Base-by-base conservation (phyloP, 1,140 invertebrate species). In the Phocides pigmalion region DNA sequence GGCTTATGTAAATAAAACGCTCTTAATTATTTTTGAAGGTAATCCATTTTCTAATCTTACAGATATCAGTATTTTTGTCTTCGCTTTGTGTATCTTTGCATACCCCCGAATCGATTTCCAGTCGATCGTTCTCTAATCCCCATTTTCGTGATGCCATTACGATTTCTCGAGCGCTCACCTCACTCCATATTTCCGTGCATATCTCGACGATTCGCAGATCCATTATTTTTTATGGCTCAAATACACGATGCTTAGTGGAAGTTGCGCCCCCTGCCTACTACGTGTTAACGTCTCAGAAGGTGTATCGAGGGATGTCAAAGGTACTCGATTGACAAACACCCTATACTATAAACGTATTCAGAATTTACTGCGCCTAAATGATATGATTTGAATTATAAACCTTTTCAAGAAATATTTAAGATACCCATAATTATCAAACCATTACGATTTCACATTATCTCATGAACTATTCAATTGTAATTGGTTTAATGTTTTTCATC, bases 181-280 rank as follows among this genome's bases (percentile, higher is more conserved):
- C 81, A 79, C 88, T 84, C 84, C 80, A 87, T 86, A 88, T 89
- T 89, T 89, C 82, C 76, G 80, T 79, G 85, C 87, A 87, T 90
- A 90, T 90, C 88, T 76, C 88, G 80, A 83, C 87, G 85, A 90
- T 90, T 90, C 81, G 81, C 76, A 90, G 84, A 89, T 88, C 85
- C 88, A 90, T 90, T 90, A 90, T 90, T 90, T 90, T 90, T 90
- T 90, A 90, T 89, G 77, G 84, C 73, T 74, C 72, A 82, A 89
- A 84, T 86, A 90, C 84, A 90, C 79, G 82, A 68, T 77, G 83
- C 79, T 87, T 85, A 87, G 77, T 79, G 71, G 64, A 79, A 70
- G 74, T 75, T 65, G 65, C 80, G 68, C 79, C 78, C 81, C 79
- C 70, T 74, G 68, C 73, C 77, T 82, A 74, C 71, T 65, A 70